Base-by-base conservation (phyloP, 2,113 vertebrate species). In the Notechis scutatus region DNA sequence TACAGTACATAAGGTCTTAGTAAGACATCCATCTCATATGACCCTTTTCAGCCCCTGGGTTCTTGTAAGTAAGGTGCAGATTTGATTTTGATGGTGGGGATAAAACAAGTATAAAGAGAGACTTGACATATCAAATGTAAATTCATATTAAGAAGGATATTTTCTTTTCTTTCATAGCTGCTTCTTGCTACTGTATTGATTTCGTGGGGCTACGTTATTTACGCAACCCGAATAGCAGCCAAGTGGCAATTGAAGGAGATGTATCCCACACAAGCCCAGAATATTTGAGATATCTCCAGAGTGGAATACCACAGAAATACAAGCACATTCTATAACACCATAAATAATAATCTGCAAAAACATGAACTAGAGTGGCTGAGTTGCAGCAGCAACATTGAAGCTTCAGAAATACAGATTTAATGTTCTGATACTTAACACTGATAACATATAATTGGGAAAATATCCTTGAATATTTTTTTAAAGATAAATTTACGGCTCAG, bases 131-230 rank as follows among this genome's bases (percentile, higher is more conserved):
- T 39, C 26, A 45, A 88, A 74, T 59, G 1, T 57, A 90, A 52
- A 4, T 42, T 23, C 54, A 7, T 55, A 39, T 87, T 5, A 86
- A 52, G 20, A 86, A 54, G 12, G 8, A 7, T 9, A 21, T 86
- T 87, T 87, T 92, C 24, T 87, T 88, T 88, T 57, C 5, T 56
- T 8, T 18, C 34, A 4, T 64, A 94, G 97, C 11, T 95, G 61
- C 91, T 95, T 24, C 55, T 94, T 1, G 93, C 87, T 1, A n/a
- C 93, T 55, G 95, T 93, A 8, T 18, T 96, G 45, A 93, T 97
- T 1, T 94, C 87, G 0, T 95, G 96, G 94, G 96, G 91, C 11
- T 97, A 88, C 1, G 88, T 96, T 8, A 95, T 97, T 26, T 95
- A 69, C 11, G 96, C 94, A 24, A 92, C 96, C 1, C 93, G 94